Base-by-base conservation (phyloP, 2,797 vertebrate genomes). In the Oreortyx pictus region DNA sequence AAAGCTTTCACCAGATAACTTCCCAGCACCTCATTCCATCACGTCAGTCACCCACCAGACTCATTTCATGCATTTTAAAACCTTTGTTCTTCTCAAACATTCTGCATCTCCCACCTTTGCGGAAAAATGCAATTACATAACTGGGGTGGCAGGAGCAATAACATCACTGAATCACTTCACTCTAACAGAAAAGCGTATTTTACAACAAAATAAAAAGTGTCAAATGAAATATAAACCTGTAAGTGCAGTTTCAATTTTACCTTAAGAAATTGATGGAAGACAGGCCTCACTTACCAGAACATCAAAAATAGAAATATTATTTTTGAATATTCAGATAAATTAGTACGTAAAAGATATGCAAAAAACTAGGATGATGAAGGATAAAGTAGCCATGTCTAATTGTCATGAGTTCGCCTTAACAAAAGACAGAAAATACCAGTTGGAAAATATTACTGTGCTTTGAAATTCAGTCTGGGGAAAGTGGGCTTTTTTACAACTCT, bases 21-120 rank as follows among this genome's bases (percentile, higher is more conserved):
- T 90, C 78, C 49, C 6, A 64, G 64, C 43, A 62, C 43, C 72
- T 92, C 4, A 12, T 86, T 89, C 56, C 54, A 84, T 33, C 86
- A 92, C 20, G 24, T 87, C 66, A 75, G 71, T 43, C 79, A 65
- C 83, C 86, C 77, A 92, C 71, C 17, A 76, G 74, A 90, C 24
- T 74, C 17, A 82, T 82, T 74, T 94, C 56, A 52, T n/a, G 11
- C 50, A 19, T 33, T 77, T 92, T 84, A 47, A 29, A 59, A 91
- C 73, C 95, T 93, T 59, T 91, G 22, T 91, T 93, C 67, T 87
- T 88, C 67, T 96, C 57, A 72, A 90, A 86, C 15, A 90, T 11
- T 11, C 66, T 65, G 33, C 49, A 91, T 62, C 57, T 87, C 85
- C 35, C 52, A 50, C 17, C 57, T 41, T 17, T 75, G 47, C 52